A percentile compares a stretch with the other conserved stretches of the same genome.
phyloP scores from a whole-genome alignment of 2,113 vertebrate genomes.

The Macrotis lagotis region DNA sequence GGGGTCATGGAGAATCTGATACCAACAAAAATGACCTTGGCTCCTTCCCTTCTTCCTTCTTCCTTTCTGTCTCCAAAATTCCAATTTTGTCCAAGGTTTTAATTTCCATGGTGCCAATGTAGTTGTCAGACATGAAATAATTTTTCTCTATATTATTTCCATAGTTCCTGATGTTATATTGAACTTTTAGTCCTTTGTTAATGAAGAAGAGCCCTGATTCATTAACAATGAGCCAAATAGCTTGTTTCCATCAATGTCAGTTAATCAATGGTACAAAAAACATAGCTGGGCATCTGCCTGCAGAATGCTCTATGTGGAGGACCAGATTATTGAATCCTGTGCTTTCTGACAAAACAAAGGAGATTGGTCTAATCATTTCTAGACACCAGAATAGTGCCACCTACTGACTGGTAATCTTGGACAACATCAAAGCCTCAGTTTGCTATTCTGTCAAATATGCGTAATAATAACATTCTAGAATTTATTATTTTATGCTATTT shows the following conservation, averaged over 20 bases:
- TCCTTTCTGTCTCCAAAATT: background rate
- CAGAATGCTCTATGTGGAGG: fast-evolving
- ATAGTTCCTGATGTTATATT: background rate
- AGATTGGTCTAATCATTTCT: constrained; percentile 51
- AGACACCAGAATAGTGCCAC: constrained; percentile 13
- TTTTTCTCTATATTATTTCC: background rate
- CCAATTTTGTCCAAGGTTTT: background rate
- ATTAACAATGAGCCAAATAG: constrained; percentile 13
- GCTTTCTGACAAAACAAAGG: background rate
- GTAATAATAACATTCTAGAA: background rate
- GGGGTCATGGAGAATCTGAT: background rate
- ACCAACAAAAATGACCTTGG: background rate
- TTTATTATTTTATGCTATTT: no score
- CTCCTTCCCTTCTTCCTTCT: background rate
- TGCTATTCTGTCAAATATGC: background rate
- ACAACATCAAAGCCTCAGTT: background rate
- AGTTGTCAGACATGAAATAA: background rate
- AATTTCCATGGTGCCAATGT: background rate
- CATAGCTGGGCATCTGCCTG: constrained; percentile 17
- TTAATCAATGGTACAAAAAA: constrained; percentile 58
- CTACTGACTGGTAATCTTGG: background rate
- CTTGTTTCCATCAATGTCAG: constrained; percentile 46
- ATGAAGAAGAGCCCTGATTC: background rate
- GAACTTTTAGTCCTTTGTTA: constrained; percentile 47
- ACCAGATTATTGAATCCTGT: background rate